phyloP scores from a whole-genome alignment of 2,797 vertebrate genomes.

The Muscicapa striata region DNA sequence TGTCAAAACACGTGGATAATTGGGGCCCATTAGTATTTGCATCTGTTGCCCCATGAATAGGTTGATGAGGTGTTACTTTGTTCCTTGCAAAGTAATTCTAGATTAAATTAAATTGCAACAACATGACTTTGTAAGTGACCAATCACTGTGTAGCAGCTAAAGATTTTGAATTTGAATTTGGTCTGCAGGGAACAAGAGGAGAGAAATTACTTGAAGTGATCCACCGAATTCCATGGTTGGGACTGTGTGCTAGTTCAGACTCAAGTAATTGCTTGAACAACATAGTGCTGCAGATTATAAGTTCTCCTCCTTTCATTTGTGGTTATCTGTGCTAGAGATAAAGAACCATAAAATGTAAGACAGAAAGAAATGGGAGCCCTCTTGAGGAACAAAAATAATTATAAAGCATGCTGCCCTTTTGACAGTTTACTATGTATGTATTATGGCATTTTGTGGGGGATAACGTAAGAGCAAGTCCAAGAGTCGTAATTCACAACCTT shows the following conservation, averaged over 20 bases:
- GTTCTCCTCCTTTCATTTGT: neutral
- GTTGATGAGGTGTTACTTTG: neutral
- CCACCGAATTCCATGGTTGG: neutral
- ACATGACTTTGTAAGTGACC: neutral
- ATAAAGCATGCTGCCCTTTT: neutral
- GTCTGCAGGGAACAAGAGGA: neutral
- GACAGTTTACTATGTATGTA: neutral
- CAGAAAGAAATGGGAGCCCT: neutral
- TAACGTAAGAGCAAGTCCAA: neutral
- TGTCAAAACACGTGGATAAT: neutral
- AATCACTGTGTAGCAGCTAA: neutral
- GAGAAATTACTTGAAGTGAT: neutral
- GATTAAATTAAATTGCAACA: neutral
- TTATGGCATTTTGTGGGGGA: accelerated
- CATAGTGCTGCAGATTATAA: neutral
- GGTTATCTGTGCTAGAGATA: neutral
- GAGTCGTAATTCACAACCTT: neutral
- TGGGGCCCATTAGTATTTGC: neutral
- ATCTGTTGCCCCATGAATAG: neutral
- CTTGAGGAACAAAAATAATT: neutral
- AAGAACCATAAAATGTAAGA: neutral
- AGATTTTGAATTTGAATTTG: neutral
- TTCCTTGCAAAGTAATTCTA: neutral
- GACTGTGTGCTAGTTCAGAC: neutral
- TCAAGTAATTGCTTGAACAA: neutral